Percentiles rank a stretch among this genome's conserved stretches.
These are phyloP conservation scores for Botia kubotai DNA, from an alignment of 2,797 vertebrate species.

Conservation along the genomic window DNA sequence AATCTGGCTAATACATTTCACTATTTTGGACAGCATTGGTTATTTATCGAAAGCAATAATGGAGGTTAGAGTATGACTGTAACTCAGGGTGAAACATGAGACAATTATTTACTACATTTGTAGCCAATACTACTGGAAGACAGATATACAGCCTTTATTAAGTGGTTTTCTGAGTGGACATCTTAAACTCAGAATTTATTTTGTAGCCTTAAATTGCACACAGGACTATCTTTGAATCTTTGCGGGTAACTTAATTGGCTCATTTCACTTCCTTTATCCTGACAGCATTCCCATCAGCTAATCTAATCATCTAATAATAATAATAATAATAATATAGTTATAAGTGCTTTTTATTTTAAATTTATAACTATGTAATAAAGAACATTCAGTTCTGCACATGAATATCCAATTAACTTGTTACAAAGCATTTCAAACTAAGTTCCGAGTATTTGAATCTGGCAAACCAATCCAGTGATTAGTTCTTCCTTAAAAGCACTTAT, in stretches of 20 bases:
- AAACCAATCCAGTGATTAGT: neutral
- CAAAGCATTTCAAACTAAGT: no score
- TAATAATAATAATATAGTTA: no score
- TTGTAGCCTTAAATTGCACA: neutral
- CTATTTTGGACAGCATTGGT: neutral
- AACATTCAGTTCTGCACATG: no score
- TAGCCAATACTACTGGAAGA: neutral
- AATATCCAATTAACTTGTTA: no score
- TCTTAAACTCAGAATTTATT: neutral
- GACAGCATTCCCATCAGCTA: neutral
- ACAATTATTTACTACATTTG: neutral
- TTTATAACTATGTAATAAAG: no score
- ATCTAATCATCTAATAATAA: no score
- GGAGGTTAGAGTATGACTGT: neutral
- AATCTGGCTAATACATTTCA: neutral
- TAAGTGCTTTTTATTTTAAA: no score
- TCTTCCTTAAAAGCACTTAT: no score
- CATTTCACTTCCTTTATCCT: conserved; percentile 3
- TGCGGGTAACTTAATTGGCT: conserved; percentile 1
- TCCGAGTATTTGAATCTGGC: no score
- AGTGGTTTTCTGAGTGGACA: conserved; percentile 5
- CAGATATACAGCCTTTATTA: neutral
- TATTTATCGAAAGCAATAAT: neutral
- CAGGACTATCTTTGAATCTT: neutral
- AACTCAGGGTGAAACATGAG: conserved; percentile 14